These are phyloP conservation scores for Chymomyza costata DNA, from an alignment of 1,140 invertebrate genomes.

Conservation along the genomic window DNA sequence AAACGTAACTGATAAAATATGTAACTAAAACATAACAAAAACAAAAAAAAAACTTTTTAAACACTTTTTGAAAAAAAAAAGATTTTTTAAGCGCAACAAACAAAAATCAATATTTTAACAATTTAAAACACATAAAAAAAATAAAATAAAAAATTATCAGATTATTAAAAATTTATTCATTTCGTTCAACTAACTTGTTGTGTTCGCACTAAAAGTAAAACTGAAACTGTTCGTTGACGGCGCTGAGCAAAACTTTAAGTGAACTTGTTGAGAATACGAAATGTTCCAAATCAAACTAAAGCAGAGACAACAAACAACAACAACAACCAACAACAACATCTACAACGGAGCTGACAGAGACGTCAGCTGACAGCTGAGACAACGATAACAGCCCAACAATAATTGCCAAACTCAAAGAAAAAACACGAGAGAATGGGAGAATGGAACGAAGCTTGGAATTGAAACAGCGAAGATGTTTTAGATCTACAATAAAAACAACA, in stretches of 20 bases:
- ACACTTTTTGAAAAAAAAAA: no score
- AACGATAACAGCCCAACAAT: constrained; percentile 7
- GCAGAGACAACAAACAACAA: constrained; percentile 10
- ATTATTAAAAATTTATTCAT: constrained; percentile 1
- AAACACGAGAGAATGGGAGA: constrained; percentile 37
- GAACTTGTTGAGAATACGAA: constrained; percentile 57
- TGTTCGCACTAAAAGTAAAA: constrained; percentile 61
- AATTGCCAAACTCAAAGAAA: constrained; percentile 12
- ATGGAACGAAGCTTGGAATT: constrained; percentile 47
- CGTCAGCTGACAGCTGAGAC: constrained; percentile 1
- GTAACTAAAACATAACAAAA: not conserved
- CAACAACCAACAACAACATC: constrained; percentile 2
- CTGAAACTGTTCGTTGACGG: constrained; percentile 49
- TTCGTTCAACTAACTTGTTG: constrained; percentile 50
- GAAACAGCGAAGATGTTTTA: constrained; percentile 4
- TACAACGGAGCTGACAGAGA: not conserved
- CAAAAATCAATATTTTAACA: no score
- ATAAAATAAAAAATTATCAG: constrained; percentile 8
- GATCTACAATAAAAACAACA: not conserved
- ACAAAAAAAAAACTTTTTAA: no score
- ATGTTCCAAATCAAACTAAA: constrained; percentile 9
- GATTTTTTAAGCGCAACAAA: not conserved
- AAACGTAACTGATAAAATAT: not conserved
- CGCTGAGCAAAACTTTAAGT: constrained; percentile 53
- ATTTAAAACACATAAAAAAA: constrained; percentile 23